A percentile compares a stretch with the other conserved stretches of the same genome.
Conservation (phyloP, 2,113 vertebrate species). For the Delphinapterus leucas region DNA sequence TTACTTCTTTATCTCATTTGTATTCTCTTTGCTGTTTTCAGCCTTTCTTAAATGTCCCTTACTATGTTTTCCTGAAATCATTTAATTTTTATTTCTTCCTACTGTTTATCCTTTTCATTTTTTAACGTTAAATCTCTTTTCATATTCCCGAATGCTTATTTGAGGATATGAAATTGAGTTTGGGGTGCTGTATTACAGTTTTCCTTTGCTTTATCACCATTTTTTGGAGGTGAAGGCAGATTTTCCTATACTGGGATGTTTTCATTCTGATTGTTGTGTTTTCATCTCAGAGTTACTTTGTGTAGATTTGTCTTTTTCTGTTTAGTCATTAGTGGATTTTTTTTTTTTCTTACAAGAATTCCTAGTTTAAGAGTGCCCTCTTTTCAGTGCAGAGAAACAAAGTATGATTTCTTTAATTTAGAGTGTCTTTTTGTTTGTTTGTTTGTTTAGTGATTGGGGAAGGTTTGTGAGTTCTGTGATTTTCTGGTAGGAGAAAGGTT, state of each 20-base stretch:
- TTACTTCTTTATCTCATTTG: background rate
- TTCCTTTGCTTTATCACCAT: background rate
- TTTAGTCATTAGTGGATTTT: background rate
- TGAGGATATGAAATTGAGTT: background rate
- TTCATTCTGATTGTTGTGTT: background rate
- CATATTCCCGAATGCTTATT: background rate
- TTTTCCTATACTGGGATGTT: background rate
- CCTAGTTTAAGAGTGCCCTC: background rate
- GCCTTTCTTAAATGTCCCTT: background rate
- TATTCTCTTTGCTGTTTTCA: background rate
- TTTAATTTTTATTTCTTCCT: background rate
- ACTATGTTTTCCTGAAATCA: background rate
- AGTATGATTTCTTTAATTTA: background rate
- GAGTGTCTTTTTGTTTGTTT: background rate
- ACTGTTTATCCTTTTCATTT: background rate
- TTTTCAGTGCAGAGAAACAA: background rate
- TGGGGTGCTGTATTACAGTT: background rate
- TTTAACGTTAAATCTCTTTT: background rate
- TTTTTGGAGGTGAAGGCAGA: background rate
- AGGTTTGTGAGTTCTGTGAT: background rate
- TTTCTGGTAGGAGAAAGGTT: background rate
- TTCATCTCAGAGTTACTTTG: background rate
- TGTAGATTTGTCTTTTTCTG: background rate
- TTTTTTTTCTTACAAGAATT: slow-evolving; percentile 31
- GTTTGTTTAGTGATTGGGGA: background rate